Percentiles rank a stretch among this genome's conserved stretches.
phyloP scores from a whole-genome alignment of 2,888 invertebrate species.

The Diabrotica balteata region DNA sequence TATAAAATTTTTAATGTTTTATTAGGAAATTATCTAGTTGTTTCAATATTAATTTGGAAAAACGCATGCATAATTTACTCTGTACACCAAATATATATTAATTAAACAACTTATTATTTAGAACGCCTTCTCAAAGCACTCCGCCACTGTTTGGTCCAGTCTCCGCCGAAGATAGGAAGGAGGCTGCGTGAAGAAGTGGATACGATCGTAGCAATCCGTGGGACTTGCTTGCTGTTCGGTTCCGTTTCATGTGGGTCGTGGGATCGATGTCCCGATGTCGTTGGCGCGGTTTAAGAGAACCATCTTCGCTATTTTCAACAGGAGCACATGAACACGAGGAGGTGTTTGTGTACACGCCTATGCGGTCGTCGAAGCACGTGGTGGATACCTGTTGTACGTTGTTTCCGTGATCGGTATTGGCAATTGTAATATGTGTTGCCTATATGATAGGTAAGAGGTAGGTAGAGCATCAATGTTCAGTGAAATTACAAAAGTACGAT shows the following conservation, averaged over 20 bases:
- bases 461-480: no score
- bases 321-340: slow-evolving; percentile 48
- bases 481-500: no score
- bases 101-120: no score
- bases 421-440: slow-evolving; percentile 25
- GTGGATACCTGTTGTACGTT: no score
- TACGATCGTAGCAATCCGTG: neutral
- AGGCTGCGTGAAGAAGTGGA: slow-evolving; percentile 46
- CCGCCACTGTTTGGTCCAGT: slow-evolving; percentile 32
- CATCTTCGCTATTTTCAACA: slow-evolving; percentile 57
- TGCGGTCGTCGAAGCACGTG: neutral
- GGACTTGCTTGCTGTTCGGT: neutral
- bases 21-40: no score
- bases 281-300: slow-evolving; percentile 58
- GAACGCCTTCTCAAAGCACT: neutral
- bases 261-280: slow-evolving; percentile 17
- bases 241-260: neutral
- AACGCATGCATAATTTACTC: no score
- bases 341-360: slow-evolving; percentile 14
- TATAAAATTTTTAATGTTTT: no score
- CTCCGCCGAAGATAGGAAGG: slow-evolving; percentile 42
- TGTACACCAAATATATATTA: no score
- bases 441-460: neutral
- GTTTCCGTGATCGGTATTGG: no score
- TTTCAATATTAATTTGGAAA: no score